A percentile compares a stretch with the other conserved stretches of the same genome.
Evolutionary conservation across 30 jellyfish, hydroid and myxozoan species (phyloP).

Genomic region (Turritopsis rubra): DNA sequence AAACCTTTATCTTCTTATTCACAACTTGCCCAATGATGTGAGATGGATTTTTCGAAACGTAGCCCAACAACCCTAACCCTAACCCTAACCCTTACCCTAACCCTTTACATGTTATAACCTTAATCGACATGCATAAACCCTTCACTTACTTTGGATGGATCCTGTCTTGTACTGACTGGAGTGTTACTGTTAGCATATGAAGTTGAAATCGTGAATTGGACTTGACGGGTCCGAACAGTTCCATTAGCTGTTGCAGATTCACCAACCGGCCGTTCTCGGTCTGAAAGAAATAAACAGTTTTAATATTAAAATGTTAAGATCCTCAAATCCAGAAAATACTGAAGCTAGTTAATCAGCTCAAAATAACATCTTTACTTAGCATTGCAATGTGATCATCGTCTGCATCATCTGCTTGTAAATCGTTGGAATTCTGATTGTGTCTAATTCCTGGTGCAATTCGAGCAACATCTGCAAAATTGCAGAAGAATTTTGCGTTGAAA

Average conservation of each 20-base stretch:
- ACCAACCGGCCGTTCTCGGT: conserved; percentile 90
- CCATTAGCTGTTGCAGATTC: conserved; percentile 49
- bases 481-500: neutral
- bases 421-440: neutral
- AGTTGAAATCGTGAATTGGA: conserved; percentile 18
- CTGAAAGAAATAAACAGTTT: conserved; percentile 42
- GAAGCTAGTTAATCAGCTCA: neutral
- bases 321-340: neutral
- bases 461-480: neutral
- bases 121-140: neutral
- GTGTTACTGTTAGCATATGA: neutral
- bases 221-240: conserved; percentile 17
- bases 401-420: neutral
- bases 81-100: too few species aligned
- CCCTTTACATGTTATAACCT: neutral
- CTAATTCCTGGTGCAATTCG: neutral
- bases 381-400: neutral
- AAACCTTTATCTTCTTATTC: too few species aligned
- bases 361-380: neutral
- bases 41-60: too few species aligned
- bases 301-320: too few species aligned
- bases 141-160: neutral
- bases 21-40: too few species aligned
- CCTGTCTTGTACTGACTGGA: neutral
- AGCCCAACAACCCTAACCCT: too few species aligned